Conservation (phyloP, 2,888 invertebrate species). For the Melanostoma mellinum region DNA sequence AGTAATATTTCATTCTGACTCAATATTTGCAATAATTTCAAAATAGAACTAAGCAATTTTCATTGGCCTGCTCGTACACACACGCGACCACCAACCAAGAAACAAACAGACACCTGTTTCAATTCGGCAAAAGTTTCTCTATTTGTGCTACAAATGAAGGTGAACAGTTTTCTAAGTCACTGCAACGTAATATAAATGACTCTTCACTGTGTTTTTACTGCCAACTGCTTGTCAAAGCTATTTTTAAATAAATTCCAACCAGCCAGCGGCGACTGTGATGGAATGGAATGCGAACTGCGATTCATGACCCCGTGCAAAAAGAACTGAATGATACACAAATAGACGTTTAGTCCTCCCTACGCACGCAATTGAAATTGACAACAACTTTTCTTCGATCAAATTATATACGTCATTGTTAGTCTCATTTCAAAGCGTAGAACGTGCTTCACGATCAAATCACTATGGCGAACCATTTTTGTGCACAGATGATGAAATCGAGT, state of each 20-base stretch:
- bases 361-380: constrained; percentile 31
- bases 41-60: too few relatives aligned
- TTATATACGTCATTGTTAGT: constrained; percentile 30
- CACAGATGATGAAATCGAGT: constrained; percentile 35
- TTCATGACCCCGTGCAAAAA: background rate
- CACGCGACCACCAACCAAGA: too few relatives aligned
- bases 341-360: background rate
- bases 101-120: too few relatives aligned
- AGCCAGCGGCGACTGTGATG: too few relatives aligned
- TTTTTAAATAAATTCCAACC: constrained; percentile 3
- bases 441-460: constrained; percentile 12
- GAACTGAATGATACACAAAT: too few relatives aligned
- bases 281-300: constrained; percentile 1
- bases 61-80: too few relatives aligned
- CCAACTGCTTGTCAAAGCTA: constrained; percentile 5
- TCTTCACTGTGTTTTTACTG: background rate
- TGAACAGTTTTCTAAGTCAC: constrained; percentile 53
- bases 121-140: background rate
- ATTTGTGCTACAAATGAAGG: constrained; percentile 37
- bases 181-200: background rate
- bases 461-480: constrained; percentile 5
- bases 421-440: constrained; percentile 28
- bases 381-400: constrained; percentile 6
- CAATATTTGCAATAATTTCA: too few relatives aligned
- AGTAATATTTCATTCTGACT: too few relatives aligned